Evolutionary conservation across 2,797 vertebrate species (phyloP), one percentile per base, ranked within the genome.

Genomic region (Coilia nasus): DNA sequence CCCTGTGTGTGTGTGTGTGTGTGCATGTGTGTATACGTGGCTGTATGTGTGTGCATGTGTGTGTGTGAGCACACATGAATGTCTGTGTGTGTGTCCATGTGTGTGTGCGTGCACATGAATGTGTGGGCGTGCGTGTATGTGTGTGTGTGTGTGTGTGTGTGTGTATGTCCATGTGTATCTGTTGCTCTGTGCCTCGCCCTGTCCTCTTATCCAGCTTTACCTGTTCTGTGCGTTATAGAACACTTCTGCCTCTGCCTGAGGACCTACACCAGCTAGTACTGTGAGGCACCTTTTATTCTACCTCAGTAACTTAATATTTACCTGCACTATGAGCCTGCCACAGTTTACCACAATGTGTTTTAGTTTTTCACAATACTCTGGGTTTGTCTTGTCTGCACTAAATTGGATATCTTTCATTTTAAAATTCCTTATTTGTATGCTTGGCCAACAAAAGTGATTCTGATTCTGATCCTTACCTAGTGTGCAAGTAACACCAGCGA

Each of bases 31-130:
- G 62, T 67, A 1, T 64, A 21, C 9, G 10, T 17, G 64, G 28
- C 23, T 71, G 25, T 67, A 23, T 28, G 9, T 67, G 62, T 67
- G 23, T 67, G 64, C 15, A 14, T 71, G 28, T 71, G 67, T 64
- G 60, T 64, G 60, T 64, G 60, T 25, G 60, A 6, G n/a, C n/a
- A 21, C n/a, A 21, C n/a, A 5, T 62, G 59, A n/a, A 21, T 62
- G 59, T 62, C 19, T 62, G 60, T 64, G n/a, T 64, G 60, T 64
- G 60, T 25, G n/a, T 23, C n/a, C 25, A n/a, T 64, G 64, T 71
- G 28, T 71, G 64, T 64, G 64, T 71, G 28, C 31, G 64, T 71
- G 25, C 31, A n/a, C 31, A 11, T 78, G 17, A 19, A 10, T 44
- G 31, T 78, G 17, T 78, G 31, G 9, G 31, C 44, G 35, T 78